Conservation (phyloP, 2,797 vertebrate genomes). For the Vespertilio murinus region DNA sequence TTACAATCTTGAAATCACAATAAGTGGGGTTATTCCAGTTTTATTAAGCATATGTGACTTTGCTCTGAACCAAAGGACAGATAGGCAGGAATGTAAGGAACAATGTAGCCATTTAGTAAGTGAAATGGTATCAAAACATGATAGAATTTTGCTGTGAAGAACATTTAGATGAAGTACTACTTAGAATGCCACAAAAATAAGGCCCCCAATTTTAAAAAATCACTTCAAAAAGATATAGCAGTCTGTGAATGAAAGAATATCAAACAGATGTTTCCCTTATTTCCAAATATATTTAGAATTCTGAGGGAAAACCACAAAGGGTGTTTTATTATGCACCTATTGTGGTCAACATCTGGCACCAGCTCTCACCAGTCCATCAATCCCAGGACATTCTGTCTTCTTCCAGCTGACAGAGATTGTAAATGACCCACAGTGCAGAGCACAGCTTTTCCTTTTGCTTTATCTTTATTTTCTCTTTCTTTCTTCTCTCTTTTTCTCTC, state of each 20-base stretch:
- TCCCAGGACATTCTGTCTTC: background rate
- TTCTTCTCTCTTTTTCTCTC: background rate
- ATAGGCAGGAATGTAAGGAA: background rate
- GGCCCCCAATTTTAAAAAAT: background rate
- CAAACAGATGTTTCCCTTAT: slow-evolving; percentile 58
- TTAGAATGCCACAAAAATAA: slow-evolving; percentile 58
- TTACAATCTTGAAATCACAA: slow-evolving; percentile 18
- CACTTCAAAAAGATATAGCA: slow-evolving; percentile 23
- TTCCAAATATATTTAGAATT: slow-evolving; percentile 59
- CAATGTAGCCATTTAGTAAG: background rate
- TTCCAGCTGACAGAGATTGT: slow-evolving; percentile 10
- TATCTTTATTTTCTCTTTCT: background rate
- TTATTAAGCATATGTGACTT: slow-evolving; percentile 37
- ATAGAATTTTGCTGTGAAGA: slow-evolving; percentile 55
- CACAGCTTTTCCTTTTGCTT: background rate
- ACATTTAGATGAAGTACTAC: slow-evolving; percentile 31
- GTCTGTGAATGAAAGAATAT: slow-evolving; percentile 37
- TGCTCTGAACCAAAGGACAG: slow-evolving; percentile 38
- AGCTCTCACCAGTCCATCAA: slow-evolving; percentile 51
- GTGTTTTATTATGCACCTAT: slow-evolving; percentile 49
- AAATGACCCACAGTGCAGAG: slow-evolving; percentile 3
- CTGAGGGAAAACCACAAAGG: slow-evolving; percentile 35
- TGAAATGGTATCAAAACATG: background rate
- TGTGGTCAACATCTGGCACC: slow-evolving; percentile 44
- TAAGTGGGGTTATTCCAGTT: background rate